Base-by-base conservation (phyloP, 1,140 invertebrate species). In the Drosophila takahashii region DNA sequence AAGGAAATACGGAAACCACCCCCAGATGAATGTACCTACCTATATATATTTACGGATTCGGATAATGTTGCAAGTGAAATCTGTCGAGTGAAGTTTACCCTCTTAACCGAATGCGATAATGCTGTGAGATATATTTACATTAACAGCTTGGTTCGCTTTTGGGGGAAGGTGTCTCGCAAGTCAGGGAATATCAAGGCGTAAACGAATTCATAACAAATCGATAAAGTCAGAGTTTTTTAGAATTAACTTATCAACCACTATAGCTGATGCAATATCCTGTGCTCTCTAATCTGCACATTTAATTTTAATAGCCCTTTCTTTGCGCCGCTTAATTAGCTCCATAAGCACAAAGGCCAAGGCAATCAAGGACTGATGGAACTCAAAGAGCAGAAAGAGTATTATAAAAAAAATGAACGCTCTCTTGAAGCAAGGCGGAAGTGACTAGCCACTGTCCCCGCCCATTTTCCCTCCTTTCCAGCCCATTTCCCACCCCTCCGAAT, bases 1-100 rank as follows among this genome's bases (percentile, higher is more conserved):
- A 75, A 59, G 22, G 22, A 22, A 22, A 22, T 22, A 22, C 56
- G 66, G 67, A 79, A 70, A 83, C 37, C 78, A 85, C 81, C 81
- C 81, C 36, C 56, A 27, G 27, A 57, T 32, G 53, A 45, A 48
- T 71, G 65, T 47, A 22, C 22, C 22, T 47, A 22, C 22, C 22
- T 22, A 51, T 44, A 48, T 47, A 48, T 58, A 60, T 34, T 45
- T 22, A 44, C 64, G 64, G 64, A 74, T 86, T 77, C 60, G 70
- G 70, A 77, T 86, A 81, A 81, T 73, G 75, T 81, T 85, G 62
- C 81, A 86, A 57, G 77, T 65, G 53, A 83, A 74, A 64, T 57
- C 42, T 45, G 47, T 15, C 39, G 41, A 59, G 75, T 48, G 62
- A 39, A 70, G 64, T 79, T 79, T 74, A 83, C 79, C 75, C 77